Conservation (phyloP, 2,113 vertebrate genomes). For the Rhinolophus sinicus region DNA sequence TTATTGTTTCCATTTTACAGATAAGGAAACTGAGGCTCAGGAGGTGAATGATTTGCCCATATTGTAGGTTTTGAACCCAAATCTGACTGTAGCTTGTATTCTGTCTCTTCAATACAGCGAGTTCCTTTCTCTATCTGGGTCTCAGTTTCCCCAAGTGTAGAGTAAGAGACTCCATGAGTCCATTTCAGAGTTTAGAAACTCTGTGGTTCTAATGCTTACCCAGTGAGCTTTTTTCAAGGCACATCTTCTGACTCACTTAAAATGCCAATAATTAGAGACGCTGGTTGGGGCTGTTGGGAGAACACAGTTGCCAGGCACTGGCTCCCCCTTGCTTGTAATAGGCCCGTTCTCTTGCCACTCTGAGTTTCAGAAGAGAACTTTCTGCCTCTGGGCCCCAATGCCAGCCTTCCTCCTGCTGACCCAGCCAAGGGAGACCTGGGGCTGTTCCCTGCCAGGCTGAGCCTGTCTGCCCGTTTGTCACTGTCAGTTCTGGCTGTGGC, state of each 20-base stretch:
- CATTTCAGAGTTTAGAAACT: background rate
- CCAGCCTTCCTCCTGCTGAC: background rate
- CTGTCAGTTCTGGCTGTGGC: background rate
- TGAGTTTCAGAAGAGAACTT: background rate
- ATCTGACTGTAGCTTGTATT: background rate
- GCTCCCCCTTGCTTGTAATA: background rate
- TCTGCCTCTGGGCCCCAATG: background rate
- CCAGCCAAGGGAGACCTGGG: background rate
- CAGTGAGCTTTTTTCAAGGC: background rate
- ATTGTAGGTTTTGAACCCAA: background rate
- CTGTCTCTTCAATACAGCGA: background rate
- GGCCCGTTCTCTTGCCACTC: no score
- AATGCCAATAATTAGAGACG: background rate
- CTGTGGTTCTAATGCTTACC: background rate
- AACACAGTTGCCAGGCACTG: fast-evolving
- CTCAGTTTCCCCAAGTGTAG: background rate
- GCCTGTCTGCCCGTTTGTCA: background rate
- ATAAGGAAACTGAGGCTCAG: background rate
- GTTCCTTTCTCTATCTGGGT: background rate
- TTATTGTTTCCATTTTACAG: background rate
- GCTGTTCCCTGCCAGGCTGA: background rate
- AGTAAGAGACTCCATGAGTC: background rate
- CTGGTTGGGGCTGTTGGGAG: background rate
- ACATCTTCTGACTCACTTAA: background rate
- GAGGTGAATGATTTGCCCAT: background rate